Percentiles rank a stretch among this genome's conserved stretches.
These are phyloP conservation scores for Varecia variegata DNA, from an alignment of 2,797 vertebrate species.

Conservation along the genomic window DNA sequence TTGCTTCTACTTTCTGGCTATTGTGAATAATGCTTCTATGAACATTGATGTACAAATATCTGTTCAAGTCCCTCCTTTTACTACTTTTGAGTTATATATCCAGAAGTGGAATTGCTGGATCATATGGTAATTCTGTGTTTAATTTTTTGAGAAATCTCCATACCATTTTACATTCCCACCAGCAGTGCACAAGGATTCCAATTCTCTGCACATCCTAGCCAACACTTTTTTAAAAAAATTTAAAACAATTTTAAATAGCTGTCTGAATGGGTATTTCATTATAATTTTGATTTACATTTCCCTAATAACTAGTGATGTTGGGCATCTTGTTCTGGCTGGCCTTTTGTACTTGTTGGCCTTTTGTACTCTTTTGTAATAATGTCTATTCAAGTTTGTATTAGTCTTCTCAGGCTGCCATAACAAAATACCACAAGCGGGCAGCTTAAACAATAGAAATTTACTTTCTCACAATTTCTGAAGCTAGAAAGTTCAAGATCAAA, in stretches of 20 bases:
- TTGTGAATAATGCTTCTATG: neutral
- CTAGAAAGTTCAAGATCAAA: neutral
- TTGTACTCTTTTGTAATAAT: neutral
- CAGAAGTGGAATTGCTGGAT: neutral
- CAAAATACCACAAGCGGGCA: neutral
- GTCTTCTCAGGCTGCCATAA: neutral
- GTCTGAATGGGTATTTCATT: neutral
- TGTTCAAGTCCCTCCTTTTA: neutral
- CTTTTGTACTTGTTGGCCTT: neutral
- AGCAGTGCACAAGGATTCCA: neutral
- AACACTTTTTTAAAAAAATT: neutral
- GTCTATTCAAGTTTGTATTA: neutral
- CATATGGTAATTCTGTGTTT: neutral
- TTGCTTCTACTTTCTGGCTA: neutral
- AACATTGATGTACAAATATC: neutral
- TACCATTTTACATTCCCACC: neutral
- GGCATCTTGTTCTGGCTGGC: neutral
- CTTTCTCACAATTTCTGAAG: neutral
- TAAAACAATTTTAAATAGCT: neutral
- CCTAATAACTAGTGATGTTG: neutral
- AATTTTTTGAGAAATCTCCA: neutral
- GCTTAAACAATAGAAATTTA: neutral
- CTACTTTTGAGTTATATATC: neutral
- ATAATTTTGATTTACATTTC: neutral
- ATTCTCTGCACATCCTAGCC: neutral